Base-by-base conservation (phyloP, 2,888 invertebrate genomes). In the Phasia obesa region DNA sequence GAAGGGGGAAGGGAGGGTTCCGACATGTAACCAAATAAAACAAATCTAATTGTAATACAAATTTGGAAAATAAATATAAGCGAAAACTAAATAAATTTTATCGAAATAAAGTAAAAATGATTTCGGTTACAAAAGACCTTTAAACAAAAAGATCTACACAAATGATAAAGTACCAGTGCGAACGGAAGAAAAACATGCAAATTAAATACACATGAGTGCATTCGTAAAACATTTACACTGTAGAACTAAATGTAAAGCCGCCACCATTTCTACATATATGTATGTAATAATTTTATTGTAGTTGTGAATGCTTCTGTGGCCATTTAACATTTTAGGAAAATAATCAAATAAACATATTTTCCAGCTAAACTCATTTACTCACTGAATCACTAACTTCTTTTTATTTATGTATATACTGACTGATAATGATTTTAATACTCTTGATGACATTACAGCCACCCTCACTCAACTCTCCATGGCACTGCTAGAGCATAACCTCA, bases 121-220 rank as follows among this genome's bases (percentile, higher is more conserved):
- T 47, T 38, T 70, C 15, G n/a, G 27, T 23, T 23, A 27, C 42
- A 35, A 57, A 64, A 64, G 23, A 4, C 21, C 44, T 47, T 42
- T 27, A 69, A 76, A 76, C 57, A 60, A 76, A 76, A 42, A 69
- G 60, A 60, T 60, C n/a, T 25, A 15, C 3, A 44, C 42, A 21
- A 51, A 31, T 49, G 76, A 76, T 76, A 76, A 42, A 25, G 21
- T 47, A 15, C 21, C 6, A n/a, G 15, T 17, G 17, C 64, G 42
- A 31, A 65, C 59, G 15, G 11, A 17, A 35, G 2, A 67, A 53
- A 38, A 44, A 44, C 25, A 67, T 49, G 47, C 65, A 76, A 81
- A 77, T 73, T 69, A 51, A 62, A 74, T 69, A 82, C 82, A 78
- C 77, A 78, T 74, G 77, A 78, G 47, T 78, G 73, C 57, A 82